Percentiles rank a stretch among this genome's conserved stretches.
phyloP scores from a whole-genome alignment of 2,888 invertebrate genomes.

The Bombyx huttoni region DNA sequence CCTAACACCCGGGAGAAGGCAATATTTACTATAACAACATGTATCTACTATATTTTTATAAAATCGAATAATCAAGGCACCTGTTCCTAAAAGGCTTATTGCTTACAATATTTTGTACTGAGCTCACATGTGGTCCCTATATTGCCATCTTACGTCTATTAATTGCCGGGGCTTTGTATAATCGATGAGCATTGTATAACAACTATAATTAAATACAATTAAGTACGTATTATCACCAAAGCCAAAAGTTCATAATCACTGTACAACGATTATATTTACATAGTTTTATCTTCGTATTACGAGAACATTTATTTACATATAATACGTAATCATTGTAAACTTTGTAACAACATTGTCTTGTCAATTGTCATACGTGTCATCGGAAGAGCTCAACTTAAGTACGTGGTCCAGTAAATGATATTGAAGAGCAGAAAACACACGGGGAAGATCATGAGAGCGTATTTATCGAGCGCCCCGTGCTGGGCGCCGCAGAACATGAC shows the following conservation, averaged over 20 bases:
- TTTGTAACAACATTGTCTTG: not conserved
- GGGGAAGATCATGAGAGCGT: conserved; percentile 74
- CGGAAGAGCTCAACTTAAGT: conserved; percentile 69
- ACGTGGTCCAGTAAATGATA: conserved; percentile 74
- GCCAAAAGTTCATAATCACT: not conserved
- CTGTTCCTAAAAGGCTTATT: not conserved
- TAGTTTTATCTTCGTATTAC: not conserved
- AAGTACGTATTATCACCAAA: conserved; percentile 5
- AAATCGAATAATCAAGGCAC: not conserved
- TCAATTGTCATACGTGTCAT: conserved; percentile 14
- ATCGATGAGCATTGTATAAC: not conserved
- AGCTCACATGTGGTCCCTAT: conserved; percentile 32
- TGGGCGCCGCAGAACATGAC: conserved; percentile 76
- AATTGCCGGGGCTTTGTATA: not conserved
- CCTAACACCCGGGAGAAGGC: not conserved
- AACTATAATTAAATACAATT: conserved; percentile 5
- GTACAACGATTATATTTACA: not conserved
- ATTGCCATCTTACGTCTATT: conserved; percentile 12
- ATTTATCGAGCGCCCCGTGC: conserved; percentile 72
- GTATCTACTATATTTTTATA: not conserved
- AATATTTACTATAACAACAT: not conserved
- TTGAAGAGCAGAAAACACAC: conserved; percentile 72
- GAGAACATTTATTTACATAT: not conserved
- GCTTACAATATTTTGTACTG: conserved; percentile 21
- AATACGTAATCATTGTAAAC: not conserved